Percentiles rank a stretch among this genome's conserved stretches.
Conservation (phyloP, 2,888 invertebrate genomes). For the Galeruca laticollis region DNA sequence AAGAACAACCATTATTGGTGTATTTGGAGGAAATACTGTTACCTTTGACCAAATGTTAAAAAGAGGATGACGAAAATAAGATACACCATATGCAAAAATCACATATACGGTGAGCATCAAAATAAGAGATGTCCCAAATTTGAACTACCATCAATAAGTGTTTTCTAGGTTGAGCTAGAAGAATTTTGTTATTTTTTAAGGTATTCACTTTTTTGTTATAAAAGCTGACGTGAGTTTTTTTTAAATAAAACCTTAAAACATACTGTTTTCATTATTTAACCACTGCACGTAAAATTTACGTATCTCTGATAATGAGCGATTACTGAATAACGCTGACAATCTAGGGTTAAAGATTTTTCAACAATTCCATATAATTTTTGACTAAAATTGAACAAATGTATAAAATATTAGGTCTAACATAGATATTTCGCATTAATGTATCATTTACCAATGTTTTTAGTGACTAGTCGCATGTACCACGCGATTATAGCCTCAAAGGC, state of each 20-base stretch:
- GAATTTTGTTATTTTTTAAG: too few species aligned
- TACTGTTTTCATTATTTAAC: neutral
- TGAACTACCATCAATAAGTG: too few species aligned
- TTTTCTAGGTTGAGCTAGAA: neutral
- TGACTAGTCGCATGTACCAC: too few species aligned
- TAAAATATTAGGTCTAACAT: too few species aligned
- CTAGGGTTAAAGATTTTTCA: too few species aligned
- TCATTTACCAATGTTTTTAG: too few species aligned
- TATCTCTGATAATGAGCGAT: neutral
- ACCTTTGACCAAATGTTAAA: neutral
- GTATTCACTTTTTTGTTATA: neutral
- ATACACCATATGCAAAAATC: neutral
- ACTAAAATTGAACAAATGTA: too few species aligned
- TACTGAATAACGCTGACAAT: neutral
- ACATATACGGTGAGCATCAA: neutral
- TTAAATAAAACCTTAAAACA: neutral
- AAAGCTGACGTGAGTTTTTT: too few species aligned
- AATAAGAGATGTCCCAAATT: neutral
- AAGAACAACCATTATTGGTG: neutral
- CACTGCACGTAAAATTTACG: neutral
- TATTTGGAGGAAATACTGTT: constrained; percentile 7
- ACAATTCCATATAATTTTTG: too few species aligned
- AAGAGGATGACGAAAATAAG: constrained; percentile 9
- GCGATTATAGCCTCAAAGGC: too few species aligned
- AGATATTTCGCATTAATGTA: too few species aligned